phyloP scores from a whole-genome alignment of 2,888 invertebrate species.

The Argyra leucocephala region DNA sequence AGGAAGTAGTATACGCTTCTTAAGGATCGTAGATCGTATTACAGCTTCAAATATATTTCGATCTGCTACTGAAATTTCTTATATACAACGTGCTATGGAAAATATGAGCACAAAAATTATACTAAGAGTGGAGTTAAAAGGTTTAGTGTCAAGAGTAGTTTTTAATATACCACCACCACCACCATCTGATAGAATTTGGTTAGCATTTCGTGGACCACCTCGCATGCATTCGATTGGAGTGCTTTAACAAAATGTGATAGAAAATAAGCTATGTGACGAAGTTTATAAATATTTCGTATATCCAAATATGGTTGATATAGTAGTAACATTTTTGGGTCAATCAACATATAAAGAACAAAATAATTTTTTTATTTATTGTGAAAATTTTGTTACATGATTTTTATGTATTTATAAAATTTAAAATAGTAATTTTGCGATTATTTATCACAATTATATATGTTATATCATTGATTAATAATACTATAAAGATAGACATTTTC shows the following conservation, averaged over 20 bases:
- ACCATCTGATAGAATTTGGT: slow-evolving; percentile 69
- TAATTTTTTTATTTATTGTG: neutral
- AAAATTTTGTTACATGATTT: neutral
- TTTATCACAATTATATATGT: too few species aligned
- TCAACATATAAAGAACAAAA: slow-evolving; percentile 34
- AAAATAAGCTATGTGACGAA: slow-evolving; percentile 59
- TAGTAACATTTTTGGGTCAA: slow-evolving; percentile 47
- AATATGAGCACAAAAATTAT: slow-evolving; percentile 64
- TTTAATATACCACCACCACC: slow-evolving; percentile 68
- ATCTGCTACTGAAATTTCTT: slow-evolving; percentile 52
- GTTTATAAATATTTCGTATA: slow-evolving; percentile 64
- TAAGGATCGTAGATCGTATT: slow-evolving; percentile 42
- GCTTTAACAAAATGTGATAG: slow-evolving; percentile 65
- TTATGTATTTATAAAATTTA: too few species aligned
- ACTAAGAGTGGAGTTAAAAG: slow-evolving; percentile 59
- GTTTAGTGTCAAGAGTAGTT: slow-evolving; percentile 57
- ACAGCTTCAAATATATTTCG: slow-evolving; percentile 46
- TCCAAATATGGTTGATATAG: slow-evolving; percentile 70
- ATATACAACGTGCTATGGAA: slow-evolving; percentile 64
- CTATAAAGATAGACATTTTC: too few species aligned
- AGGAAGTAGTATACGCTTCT: slow-evolving; percentile 39
- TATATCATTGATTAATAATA: too few species aligned
- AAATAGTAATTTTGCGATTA: too few species aligned
- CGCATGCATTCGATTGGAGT: slow-evolving; percentile 56
- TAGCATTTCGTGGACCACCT: slow-evolving; percentile 59